Conservation (phyloP, 2,113 vertebrate species). For the Sciurus niger region DNA sequence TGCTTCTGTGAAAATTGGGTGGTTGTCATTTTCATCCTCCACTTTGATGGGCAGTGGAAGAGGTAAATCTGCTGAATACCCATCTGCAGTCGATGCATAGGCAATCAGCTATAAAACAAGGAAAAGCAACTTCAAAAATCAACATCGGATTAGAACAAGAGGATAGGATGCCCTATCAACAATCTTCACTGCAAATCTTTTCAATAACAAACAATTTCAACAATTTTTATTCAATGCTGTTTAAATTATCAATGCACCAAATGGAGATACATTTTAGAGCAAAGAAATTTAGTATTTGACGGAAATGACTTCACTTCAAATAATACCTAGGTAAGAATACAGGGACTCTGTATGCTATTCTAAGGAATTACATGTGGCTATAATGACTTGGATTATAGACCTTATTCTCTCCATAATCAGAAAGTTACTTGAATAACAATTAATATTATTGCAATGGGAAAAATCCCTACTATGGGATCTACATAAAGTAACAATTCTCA, state of each 20-base stretch:
- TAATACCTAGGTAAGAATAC: not conserved
- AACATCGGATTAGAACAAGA: not conserved
- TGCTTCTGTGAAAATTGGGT: slow-evolving; percentile 87
- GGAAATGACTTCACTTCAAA: slow-evolving; percentile 9
- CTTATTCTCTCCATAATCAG: not conserved
- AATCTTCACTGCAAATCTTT: not conserved
- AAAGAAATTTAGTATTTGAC: not conserved
- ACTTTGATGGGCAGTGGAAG: slow-evolving; percentile 88
- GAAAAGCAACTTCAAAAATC: not conserved
- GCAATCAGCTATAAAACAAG: slow-evolving; percentile 88
- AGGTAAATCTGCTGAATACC: slow-evolving; percentile 85
- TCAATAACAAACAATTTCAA: not conserved
- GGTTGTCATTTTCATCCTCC: slow-evolving; percentile 94
- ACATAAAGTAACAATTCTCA: not conserved
- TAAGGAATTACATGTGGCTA: not conserved
- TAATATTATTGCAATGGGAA: not conserved
- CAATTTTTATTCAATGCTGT: not conserved
- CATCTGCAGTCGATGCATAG: slow-evolving; percentile 84
- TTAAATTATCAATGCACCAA: not conserved
- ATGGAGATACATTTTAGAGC: not conserved
- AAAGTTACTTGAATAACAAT: not conserved
- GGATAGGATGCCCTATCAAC: not conserved
- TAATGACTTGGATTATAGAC: not conserved
- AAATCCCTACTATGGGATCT: not conserved
- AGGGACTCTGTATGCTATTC: not conserved